Conservation (phyloP, 2,113 vertebrate species). For the Acanthisitta chloris region DNA sequence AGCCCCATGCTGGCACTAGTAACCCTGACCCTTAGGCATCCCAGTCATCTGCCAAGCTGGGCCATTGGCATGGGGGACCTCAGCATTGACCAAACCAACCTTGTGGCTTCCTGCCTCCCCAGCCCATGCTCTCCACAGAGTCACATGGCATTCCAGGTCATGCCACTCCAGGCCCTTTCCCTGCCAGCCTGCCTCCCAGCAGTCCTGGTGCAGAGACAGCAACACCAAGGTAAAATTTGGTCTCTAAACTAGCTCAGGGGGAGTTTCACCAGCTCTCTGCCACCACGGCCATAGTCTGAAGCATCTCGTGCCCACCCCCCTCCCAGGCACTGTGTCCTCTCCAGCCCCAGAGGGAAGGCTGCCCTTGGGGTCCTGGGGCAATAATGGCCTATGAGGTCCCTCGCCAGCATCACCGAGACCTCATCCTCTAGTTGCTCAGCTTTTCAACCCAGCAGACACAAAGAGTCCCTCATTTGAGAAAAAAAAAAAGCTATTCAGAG, state of each 20-base stretch:
- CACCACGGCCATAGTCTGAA: not conserved
- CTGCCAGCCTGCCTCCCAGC: not conserved
- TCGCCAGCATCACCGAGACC: not conserved
- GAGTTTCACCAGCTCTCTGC: not conserved
- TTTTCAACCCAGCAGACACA: not conserved
- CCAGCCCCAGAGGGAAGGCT: not conserved
- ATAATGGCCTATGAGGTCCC: not conserved
- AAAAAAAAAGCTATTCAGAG: not conserved
- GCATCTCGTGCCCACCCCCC: not conserved
- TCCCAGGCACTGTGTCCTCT: not conserved
- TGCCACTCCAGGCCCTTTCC: not conserved
- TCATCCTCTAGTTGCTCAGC: not conserved
- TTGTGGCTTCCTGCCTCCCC: not conserved
- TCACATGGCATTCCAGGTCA: not conserved
- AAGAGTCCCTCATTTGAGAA: not conserved
- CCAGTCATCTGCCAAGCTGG: not conserved
- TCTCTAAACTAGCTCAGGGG: not conserved
- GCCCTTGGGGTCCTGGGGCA: not conserved
- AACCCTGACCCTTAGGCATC: accelerated
- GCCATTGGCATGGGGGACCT: not conserved
- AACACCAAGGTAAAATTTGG: not conserved
- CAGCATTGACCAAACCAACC: not conserved
- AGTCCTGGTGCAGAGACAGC: not conserved
- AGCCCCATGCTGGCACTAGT: not conserved
- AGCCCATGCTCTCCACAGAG: not conserved